A percentile compares a stretch with the other conserved stretches of the same genome.
These are phyloP conservation scores for Eristalis intricaria DNA, from an alignment of 2,888 invertebrate genomes.

Conservation along the genomic window DNA sequence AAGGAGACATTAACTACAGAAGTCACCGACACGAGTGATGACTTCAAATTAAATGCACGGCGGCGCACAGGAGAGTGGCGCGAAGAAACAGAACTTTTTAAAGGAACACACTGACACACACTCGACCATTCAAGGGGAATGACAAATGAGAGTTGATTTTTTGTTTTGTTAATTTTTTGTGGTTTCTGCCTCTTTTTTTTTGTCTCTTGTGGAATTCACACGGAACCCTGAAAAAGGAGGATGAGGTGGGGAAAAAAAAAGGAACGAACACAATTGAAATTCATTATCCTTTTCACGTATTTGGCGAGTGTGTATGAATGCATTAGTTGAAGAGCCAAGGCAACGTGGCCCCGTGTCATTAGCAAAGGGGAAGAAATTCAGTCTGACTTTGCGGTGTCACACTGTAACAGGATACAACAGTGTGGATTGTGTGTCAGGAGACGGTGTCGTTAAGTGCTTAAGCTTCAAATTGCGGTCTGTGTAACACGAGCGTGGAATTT, in stretches of 20 bases:
- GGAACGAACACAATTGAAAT: slow-evolving; percentile 52
- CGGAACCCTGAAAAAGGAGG: background rate
- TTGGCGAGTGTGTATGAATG: slow-evolving; percentile 14
- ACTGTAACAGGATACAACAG: slow-evolving; percentile 5
- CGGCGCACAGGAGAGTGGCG: slow-evolving; percentile 9
- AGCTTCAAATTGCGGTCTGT: background rate
- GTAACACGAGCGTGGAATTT: background rate
- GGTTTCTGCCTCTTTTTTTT: background rate
- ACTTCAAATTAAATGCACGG: slow-evolving; percentile 55
- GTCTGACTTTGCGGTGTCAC: background rate
- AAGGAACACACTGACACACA: background rate
- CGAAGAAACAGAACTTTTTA: slow-evolving; percentile 27
- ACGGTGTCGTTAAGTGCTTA: background rate
- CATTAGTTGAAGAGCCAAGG: slow-evolving; percentile 44
- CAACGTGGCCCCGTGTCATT: slow-evolving; percentile 1
- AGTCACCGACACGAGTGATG: slow-evolving; percentile 52
- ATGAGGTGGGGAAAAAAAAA: slow-evolving; percentile 13
- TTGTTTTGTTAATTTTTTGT: slow-evolving; percentile 5
- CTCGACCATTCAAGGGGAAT: slow-evolving; percentile 15
- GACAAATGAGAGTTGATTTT: slow-evolving; percentile 51
- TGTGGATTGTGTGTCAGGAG: slow-evolving; percentile 9
- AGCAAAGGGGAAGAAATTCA: slow-evolving; percentile 15
- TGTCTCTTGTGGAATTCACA: background rate
- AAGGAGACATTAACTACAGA: slow-evolving; percentile 53
- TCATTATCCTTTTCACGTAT: slow-evolving; percentile 53